Conservation (phyloP, 2,113 vertebrate species). For the Archilochus colubris region DNA sequence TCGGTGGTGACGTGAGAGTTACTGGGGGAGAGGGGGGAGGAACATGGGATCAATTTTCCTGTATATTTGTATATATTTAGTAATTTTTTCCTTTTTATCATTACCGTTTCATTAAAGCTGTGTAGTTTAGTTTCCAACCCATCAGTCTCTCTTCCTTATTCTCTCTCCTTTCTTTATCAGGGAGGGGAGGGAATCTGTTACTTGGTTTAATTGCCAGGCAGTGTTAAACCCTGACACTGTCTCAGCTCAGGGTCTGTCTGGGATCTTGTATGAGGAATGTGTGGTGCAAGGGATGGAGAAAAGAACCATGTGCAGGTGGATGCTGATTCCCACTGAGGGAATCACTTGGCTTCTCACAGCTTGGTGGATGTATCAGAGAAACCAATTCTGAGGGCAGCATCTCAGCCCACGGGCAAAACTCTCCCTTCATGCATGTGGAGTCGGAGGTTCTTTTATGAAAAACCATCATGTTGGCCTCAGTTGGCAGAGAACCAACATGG, state of each 20-base stretch:
- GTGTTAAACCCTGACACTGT: not conserved
- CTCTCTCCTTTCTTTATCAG: too few species aligned
- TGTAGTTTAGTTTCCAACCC: too few species aligned
- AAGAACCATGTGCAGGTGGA: accelerated
- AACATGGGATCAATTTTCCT: too few species aligned
- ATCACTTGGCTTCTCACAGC: not conserved
- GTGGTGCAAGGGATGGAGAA: not conserved
- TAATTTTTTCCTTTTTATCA: too few species aligned
- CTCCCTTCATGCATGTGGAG: not conserved
- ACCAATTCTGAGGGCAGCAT: not conserved
- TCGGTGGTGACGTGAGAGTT: too few species aligned
- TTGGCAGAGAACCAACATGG: accelerated
- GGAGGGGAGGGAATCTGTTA: too few species aligned
- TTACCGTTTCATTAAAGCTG: too few species aligned
- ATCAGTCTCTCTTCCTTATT: too few species aligned
- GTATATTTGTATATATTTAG: too few species aligned
- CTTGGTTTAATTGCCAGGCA: too few species aligned
- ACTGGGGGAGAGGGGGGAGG: too few species aligned
- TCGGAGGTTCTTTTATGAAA: not conserved
- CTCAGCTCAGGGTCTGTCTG: not conserved
- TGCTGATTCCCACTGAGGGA: accelerated
- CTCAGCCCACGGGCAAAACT: not conserved
- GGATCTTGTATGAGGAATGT: not conserved
- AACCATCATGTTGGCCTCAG: accelerated
- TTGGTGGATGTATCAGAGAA: not conserved